A percentile compares a stretch with the other conserved stretches of the same genome.
phyloP scores from a whole-genome alignment of 2,113 vertebrate genomes.

The Nettapus auritus region DNA sequence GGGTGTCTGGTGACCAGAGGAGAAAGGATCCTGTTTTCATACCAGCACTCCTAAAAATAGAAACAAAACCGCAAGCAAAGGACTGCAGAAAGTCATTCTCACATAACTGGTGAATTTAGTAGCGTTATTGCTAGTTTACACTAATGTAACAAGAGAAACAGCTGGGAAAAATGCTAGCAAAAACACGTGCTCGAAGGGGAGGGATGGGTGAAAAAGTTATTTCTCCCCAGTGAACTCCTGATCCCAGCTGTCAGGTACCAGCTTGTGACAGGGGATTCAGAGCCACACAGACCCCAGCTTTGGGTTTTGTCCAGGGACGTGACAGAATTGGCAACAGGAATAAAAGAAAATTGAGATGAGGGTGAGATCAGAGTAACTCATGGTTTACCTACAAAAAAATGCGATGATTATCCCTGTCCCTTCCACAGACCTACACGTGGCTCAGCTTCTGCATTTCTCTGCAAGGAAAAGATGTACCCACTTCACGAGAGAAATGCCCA shows the following conservation, averaged over 20 bases:
- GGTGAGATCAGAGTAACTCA: neutral
- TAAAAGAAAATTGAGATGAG: neutral
- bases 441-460: neutral
- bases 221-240: neutral
- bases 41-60: neutral
- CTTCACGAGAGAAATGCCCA: neutral
- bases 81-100: neutral
- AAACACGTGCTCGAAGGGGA: neutral
- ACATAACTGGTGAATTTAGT: fast-evolving
- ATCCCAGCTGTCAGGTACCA: neutral
- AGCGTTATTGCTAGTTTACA: neutral
- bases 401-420: neutral
- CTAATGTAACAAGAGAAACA: neutral
- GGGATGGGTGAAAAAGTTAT: neutral
- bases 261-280: too few species aligned
- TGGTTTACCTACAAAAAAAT: fast-evolving
- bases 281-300: neutral
- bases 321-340: neutral
- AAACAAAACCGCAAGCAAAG: neutral
- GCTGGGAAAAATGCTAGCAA: neutral
- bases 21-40: conserved; percentile 30
- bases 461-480: neutral
- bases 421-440: neutral
- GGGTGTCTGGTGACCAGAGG: neutral
- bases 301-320: neutral